These are phyloP conservation scores for Mixornis gularis DNA, from an alignment of 2,113 vertebrate genomes.

Conservation along the genomic window DNA sequence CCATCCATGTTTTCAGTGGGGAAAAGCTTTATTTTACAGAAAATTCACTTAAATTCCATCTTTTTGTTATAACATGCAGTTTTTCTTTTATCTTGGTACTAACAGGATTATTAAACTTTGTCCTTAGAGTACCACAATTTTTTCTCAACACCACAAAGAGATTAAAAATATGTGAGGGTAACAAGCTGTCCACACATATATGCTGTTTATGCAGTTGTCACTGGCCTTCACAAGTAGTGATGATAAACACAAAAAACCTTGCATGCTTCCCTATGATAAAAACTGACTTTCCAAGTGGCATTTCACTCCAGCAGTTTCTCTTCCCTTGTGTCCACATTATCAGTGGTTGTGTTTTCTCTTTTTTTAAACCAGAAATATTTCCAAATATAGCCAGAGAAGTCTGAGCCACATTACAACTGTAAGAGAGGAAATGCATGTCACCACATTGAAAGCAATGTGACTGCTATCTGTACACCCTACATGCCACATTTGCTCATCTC, in stretches of 20 bases:
- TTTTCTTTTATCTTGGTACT: neutral
- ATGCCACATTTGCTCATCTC: neutral
- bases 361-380: neutral
- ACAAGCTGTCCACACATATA: neutral
- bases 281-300: neutral
- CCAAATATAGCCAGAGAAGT: slow-evolving; percentile 13
- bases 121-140: neutral
- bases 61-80: neutral
- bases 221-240: neutral
- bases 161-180: neutral
- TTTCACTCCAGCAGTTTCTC: neutral
- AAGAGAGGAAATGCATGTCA: neutral
- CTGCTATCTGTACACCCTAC: neutral
- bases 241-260: neutral
- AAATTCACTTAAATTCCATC: neutral
- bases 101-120: neutral
- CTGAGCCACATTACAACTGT: neutral
- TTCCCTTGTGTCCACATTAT: neutral
- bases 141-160: neutral
- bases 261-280: slow-evolving; percentile 33
- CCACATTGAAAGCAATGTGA: neutral
- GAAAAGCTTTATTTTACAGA: neutral
- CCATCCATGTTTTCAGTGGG: neutral
- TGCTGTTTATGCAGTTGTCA: neutral
- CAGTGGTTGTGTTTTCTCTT: neutral